These are phyloP conservation scores for Leguminivora glycinivorella DNA, from an alignment of 1,140 invertebrate genomes.

Conservation along the genomic window DNA sequence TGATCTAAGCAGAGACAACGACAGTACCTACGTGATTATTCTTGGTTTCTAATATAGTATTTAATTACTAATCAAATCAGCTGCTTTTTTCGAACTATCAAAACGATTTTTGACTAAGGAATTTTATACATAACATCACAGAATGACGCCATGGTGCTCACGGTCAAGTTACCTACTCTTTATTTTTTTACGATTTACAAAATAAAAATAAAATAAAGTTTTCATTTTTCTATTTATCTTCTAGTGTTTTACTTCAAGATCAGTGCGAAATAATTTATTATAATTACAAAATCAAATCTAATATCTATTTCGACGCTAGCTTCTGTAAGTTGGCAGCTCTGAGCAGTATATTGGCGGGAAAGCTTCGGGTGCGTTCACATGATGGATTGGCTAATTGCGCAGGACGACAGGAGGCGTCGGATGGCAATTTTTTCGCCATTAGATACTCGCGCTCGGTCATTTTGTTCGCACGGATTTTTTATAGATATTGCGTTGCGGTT, in stretches of 20 bases:
- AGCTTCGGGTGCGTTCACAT: constrained; percentile 35
- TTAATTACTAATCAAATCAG: no score
- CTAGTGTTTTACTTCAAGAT: no score
- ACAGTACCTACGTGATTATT: not conserved
- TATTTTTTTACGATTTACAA: no score
- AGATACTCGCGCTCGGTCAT: constrained; percentile 26
- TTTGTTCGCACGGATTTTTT: constrained; percentile 24
- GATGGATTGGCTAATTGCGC: constrained; percentile 56
- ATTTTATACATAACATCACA: no score
- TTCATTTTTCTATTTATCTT: no score
- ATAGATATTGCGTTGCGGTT: constrained; percentile 26
- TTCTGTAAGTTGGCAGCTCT: not conserved
- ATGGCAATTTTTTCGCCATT: constrained; percentile 34
- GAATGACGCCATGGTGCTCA: no score
- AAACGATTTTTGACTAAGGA: no score
- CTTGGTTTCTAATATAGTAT: not conserved
- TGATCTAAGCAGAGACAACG: not conserved
- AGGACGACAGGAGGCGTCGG: constrained; percentile 38
- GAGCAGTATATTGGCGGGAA: constrained; percentile 29
- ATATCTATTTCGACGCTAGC: not conserved
- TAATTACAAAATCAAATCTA: no score
- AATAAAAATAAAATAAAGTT: no score
- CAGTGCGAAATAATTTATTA: no score
- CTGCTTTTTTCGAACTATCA: no score
- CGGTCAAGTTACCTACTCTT: no score